Conservation (phyloP, 2,888 invertebrate genomes). For the Herminia tarsipennalis region DNA sequence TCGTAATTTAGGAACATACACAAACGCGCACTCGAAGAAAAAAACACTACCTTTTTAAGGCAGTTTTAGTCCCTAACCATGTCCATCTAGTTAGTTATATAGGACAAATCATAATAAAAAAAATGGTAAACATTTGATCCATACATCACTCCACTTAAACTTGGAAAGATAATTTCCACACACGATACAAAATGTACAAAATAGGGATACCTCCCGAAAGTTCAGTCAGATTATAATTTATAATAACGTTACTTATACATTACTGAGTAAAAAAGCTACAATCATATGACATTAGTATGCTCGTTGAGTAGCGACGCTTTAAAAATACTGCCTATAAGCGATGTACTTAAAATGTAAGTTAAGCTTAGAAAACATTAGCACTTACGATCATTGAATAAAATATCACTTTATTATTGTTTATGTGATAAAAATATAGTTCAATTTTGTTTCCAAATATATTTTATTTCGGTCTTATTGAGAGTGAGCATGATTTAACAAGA, state of each 20-base stretch:
- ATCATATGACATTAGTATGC: conserved; percentile 61
- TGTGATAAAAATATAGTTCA: conserved; percentile 71
- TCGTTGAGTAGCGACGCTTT: conserved; percentile 65
- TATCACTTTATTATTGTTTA: conserved; percentile 75
- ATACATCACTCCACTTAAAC: conserved; percentile 50
- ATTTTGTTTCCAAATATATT: conserved; percentile 44
- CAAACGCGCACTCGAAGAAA: conserved; percentile 54
- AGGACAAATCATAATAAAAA: conserved; percentile 28
- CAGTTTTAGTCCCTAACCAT: conserved; percentile 44
- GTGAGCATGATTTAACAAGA: conserved; percentile 52
- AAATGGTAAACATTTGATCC: conserved; percentile 45
- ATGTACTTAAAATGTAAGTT: conserved; percentile 60
- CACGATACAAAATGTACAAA: conserved; percentile 69
- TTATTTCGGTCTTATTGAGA: conserved; percentile 49
- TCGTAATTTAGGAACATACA: conserved; percentile 80
- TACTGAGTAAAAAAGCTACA: conserved; percentile 82
- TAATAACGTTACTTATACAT: conserved; percentile 58
- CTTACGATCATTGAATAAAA: conserved; percentile 68
- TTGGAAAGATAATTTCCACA: conserved; percentile 51
- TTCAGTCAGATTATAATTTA: conserved; percentile 72
- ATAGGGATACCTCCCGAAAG: conserved; percentile 55
- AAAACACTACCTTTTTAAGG: conserved; percentile 67
- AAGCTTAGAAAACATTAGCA: conserved; percentile 63
- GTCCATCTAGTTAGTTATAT: conserved; percentile 27
- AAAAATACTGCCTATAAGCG: conserved; percentile 74